Evolutionary conservation across 2,888 invertebrate species (phyloP).

Genomic region (Leucophenga maculata): DNA sequence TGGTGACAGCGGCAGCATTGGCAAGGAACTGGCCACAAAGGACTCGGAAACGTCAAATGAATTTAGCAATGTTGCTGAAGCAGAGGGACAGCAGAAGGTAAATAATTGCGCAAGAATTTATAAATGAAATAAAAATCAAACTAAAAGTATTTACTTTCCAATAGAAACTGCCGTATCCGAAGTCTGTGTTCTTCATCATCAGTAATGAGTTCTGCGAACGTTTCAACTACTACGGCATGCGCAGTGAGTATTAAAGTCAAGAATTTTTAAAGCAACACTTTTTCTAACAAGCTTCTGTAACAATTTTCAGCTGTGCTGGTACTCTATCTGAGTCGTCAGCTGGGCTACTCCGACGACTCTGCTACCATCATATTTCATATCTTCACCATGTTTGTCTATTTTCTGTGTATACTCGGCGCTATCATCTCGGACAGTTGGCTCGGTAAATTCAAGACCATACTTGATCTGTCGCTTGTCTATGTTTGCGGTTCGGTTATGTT

Average conservation of each 20-base stretch:
- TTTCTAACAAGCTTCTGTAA: constrained; percentile 41
- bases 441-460: constrained; percentile 84
- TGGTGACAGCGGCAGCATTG: constrained; percentile 15
- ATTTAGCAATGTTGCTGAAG: constrained; percentile 51
- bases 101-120: constrained; percentile 6
- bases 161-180: constrained; percentile 76
- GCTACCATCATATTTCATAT: constrained; percentile 83
- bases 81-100: constrained; percentile 68
- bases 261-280: not conserved
- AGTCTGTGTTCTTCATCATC: constrained; percentile 90
- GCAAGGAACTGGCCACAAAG: constrained; percentile 32
- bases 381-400: constrained; percentile 82
- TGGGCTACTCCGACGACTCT: constrained; percentile 77
- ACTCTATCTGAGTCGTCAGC: constrained; percentile 80
- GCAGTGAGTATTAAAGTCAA: constrained; percentile 78
- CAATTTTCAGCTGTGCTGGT: constrained; percentile 79
- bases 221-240: constrained; percentile 95
- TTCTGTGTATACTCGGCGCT: constrained; percentile 84
- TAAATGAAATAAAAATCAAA: too few relatives aligned
- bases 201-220: constrained; percentile 96
- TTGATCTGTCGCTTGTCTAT: constrained; percentile 83
- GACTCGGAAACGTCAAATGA: constrained; percentile 11
- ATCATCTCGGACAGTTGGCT: constrained; percentile 85
- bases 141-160: too few relatives aligned
- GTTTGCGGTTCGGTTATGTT: constrained; percentile 80